Conservation (phyloP, 2,888 invertebrate genomes). For the Eristalinus sepulchralis region DNA sequence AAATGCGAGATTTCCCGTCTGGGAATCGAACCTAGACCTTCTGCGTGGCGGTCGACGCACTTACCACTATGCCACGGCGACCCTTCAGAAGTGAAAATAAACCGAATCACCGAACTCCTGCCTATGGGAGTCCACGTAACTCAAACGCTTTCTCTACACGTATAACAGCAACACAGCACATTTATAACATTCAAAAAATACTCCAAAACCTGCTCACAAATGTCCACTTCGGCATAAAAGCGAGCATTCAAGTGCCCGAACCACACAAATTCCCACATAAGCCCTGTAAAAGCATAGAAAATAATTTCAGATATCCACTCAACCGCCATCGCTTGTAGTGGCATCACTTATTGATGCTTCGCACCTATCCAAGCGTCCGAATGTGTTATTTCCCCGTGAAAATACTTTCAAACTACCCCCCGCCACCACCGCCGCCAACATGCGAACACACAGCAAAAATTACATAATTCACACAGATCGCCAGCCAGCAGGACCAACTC, state of each 20-base stretch:
- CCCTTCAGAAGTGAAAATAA: no score
- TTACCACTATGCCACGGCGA: no score
- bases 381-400: slow-evolving; percentile 11
- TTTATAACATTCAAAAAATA: no score
- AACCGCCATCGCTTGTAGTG: background rate
- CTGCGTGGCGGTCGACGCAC: no score
- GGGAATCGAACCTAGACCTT: no score
- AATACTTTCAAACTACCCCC: background rate
- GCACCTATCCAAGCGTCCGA: background rate
- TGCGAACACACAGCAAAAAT: background rate
- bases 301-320: background rate
- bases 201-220: background rate
- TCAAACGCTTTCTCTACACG: no score
- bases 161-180: no score
- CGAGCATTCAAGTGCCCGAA: background rate
- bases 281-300: background rate
- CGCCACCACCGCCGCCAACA: background rate
- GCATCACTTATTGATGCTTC: slow-evolving; percentile 18
- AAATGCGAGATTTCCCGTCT: no score
- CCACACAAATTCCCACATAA: background rate
- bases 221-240: background rate
- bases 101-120: no score
- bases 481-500: background rate
- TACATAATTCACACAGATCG: background rate
- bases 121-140: no score